Base-by-base conservation (phyloP, 2,888 invertebrate genomes). In the Myopa testacea region DNA sequence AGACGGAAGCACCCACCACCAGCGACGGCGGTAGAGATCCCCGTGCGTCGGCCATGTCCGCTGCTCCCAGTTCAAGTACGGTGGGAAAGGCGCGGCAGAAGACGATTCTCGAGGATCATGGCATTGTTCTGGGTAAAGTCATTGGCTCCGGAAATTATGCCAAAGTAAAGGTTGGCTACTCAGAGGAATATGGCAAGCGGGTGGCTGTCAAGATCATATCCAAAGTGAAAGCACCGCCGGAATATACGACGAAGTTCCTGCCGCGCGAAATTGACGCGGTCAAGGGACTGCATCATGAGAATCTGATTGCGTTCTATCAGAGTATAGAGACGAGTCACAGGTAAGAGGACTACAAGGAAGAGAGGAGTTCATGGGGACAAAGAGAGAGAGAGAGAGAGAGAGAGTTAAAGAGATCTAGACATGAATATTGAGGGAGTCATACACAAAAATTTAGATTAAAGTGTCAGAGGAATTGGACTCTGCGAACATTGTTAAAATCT, bases 181-280 rank as follows among this genome's bases (percentile, higher is more conserved):
- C 95, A 78, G 92, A 93, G 82, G 91, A 93, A 81, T 94, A 95
- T 85, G 92, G 92, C 82, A 92, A 93, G 82, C 91, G 93, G 84
- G 95, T 95, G 71, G 95, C 95, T 55, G 92, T 95, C 78, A 95
- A 95, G 91, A 95, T 95, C 80, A 94, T 95, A 79, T 94, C 95
- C 81, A 95, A 95, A 88, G 93, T 94, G 81, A 94, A 94, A 88
- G 95, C 95, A 4, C 95, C 95, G 0, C 91, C 93, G n/a, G 95
- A 95, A 87, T 95, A 95, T 86, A 90, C 95, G 58, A 93, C 92
- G 85, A 95, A 95, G 89, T 95, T 95, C 87, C 88, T 95, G 76
- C 95, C 95, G 0, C 91, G 95, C 81, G 95, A 95, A 90, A 94
- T 95, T 80, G 94, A 95, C 88, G 94, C 95, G 26, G 95, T 95